These are phyloP conservation scores for Willisornis vidua DNA, from an alignment of 2,113 vertebrate species.

Conservation along the genomic window DNA sequence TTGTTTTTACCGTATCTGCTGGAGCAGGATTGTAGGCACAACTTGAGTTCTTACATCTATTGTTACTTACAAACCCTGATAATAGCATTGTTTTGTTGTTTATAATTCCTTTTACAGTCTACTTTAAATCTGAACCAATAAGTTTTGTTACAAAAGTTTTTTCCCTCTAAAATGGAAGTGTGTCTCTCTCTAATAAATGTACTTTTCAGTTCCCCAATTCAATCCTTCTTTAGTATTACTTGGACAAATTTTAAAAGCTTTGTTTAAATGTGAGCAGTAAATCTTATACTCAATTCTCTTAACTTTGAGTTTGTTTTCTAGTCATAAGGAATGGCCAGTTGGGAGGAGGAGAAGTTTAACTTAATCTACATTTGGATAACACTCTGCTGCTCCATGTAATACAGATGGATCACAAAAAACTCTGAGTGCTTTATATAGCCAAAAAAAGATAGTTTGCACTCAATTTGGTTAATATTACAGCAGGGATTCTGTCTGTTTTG, in stretches of 20 bases:
- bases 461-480: not conserved
- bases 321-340: not conserved
- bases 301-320: slow-evolving; percentile 4
- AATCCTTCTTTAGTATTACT: not conserved
- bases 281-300: slow-evolving; percentile 7
- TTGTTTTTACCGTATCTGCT: not conserved
- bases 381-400: not conserved
- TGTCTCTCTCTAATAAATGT: not conserved
- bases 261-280: not conserved
- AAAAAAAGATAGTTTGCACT: not conserved
- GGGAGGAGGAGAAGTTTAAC: not conserved
- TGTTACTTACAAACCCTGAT: not conserved
- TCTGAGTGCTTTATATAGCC: not conserved
- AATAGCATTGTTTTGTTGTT: not conserved
- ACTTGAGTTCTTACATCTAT: not conserved
- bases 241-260: not conserved
- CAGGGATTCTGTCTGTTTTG: not conserved
- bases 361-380: slow-evolving; percentile 12
- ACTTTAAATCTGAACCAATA: not conserved
- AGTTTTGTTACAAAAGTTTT: not conserved
- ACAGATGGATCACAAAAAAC: not conserved
- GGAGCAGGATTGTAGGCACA: not conserved
- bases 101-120: not conserved
- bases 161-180: not conserved
- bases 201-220: not conserved